Percentiles rank a stretch among this genome's conserved stretches.
phyloP scores from a whole-genome alignment of 2,113 vertebrate genomes.

The Paracanthobrama guichenoti region DNA sequence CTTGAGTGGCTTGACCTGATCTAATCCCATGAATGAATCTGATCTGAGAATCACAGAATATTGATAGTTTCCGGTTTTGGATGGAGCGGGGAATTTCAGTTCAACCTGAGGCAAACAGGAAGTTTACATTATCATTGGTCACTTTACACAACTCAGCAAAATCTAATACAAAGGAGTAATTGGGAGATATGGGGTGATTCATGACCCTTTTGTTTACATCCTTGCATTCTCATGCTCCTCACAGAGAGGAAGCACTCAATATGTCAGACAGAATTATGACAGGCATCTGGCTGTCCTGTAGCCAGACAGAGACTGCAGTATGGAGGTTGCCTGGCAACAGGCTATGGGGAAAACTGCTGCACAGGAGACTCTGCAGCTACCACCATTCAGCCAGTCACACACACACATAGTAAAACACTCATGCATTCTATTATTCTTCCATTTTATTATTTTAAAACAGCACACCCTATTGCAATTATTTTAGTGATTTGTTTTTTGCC shows the following conservation, averaged over 20 bases:
- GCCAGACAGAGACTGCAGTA: slow-evolving; percentile 56
- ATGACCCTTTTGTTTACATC: slow-evolving; percentile 29
- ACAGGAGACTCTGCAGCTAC: slow-evolving; percentile 35
- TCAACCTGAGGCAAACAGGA: slow-evolving; percentile 81
- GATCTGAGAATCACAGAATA: slow-evolving; percentile 95
- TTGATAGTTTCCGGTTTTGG: slow-evolving; percentile 97
- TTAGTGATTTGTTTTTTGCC: background rate
- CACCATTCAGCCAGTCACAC: slow-evolving; percentile 13
- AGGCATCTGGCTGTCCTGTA: slow-evolving; percentile 25
- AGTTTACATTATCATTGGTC: background rate
- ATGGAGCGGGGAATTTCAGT: slow-evolving; percentile 96
- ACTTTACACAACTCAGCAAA: background rate
- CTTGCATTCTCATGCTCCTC: slow-evolving; percentile 5
- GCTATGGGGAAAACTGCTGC: slow-evolving; percentile 49
- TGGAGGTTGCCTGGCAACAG: slow-evolving; percentile 74
- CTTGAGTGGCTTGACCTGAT: slow-evolving; percentile 96
- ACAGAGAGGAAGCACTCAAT: slow-evolving; percentile 17
- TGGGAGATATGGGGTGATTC: background rate
- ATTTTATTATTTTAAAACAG: background rate
- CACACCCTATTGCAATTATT: background rate
- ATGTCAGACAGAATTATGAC: slow-evolving; percentile 47
- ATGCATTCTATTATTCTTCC: slow-evolving; percentile 7
- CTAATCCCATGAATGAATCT: slow-evolving; percentile 95
- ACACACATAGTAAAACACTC: slow-evolving; percentile 4
- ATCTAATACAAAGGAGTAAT: background rate